Conservation (phyloP, 2,797 vertebrate species). For the Diglossa cyanea region DNA sequence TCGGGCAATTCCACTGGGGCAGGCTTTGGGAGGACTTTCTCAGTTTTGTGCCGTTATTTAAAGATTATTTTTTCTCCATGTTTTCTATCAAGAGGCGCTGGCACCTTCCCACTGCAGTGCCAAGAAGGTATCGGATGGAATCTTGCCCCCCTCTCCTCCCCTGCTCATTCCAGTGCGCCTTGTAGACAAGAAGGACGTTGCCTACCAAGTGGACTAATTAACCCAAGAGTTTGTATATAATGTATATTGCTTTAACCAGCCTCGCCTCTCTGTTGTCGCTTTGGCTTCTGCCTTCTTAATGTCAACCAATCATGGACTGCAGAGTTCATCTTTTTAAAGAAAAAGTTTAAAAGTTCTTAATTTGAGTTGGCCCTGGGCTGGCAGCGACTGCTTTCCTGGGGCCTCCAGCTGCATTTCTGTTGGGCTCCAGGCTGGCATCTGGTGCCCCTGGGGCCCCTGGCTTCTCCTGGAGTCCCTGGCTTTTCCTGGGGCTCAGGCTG, state of each 20-base stretch:
- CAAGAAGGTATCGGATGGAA: slow-evolving; percentile 81
- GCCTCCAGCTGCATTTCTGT: slow-evolving; percentile 14
- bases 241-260: slow-evolving; percentile 82
- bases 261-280: slow-evolving; percentile 69
- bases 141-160: slow-evolving; percentile 72
- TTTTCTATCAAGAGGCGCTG: slow-evolving; percentile 82
- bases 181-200: slow-evolving; percentile 76
- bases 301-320: slow-evolving; percentile 79
- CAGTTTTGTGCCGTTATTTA: slow-evolving; percentile 86
- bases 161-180: slow-evolving; percentile 75
- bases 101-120: slow-evolving; percentile 78
- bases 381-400: neutral
- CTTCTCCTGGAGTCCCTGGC: slow-evolving; percentile 23
- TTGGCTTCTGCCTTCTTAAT: slow-evolving; percentile 75
- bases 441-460: slow-evolving; percentile 10
- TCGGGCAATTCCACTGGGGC: slow-evolving; percentile 67
- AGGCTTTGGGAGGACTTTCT: slow-evolving; percentile 83
- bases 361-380: slow-evolving; percentile 21
- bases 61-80: slow-evolving; percentile 81
- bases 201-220: slow-evolving; percentile 81
- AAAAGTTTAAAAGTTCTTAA: slow-evolving; percentile 52
- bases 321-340: slow-evolving; percentile 67
- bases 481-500: slow-evolving; percentile 25
- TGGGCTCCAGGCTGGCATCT: slow-evolving; percentile 19
- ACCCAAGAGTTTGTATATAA: slow-evolving; percentile 81